Evolutionary conservation across 2,797 vertebrate genomes (phyloP), one percentile per base, ranked within the genome.

Genomic region (Pantherophis alleghaniensis): DNA sequence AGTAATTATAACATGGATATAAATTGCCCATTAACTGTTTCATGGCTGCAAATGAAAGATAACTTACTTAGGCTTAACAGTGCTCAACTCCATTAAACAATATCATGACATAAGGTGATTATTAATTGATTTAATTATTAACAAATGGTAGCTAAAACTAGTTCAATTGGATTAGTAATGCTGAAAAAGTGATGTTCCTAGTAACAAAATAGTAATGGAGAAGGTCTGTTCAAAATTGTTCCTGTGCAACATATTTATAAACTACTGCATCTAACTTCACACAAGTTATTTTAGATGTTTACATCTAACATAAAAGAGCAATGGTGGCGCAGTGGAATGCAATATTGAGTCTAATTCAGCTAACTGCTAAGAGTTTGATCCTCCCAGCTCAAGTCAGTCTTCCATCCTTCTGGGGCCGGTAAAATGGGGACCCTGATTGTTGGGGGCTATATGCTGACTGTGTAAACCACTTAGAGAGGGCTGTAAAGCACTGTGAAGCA

Each of bases 81-180:
- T n/a, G 91, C 93, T 60, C 91, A 90, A 9, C 16, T 16, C 74
- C 42, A 69, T 92, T 93, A 94, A 92, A 63, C 16, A 92, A 91
- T 90, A 69, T 90, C 88, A 11, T 26, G 24, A 4, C 47, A 90
- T 69, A 88, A 63, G 26, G 60, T 61, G 89, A 53, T 91, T 93
- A 16, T 74, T 93, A 94, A 91, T 93, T 90, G 92, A 60, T n/a
- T 53, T 56, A 22, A 4, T 94, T 93, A 42, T 22, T 79, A 79
- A 79, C 18, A 42, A 79, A 79, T 79, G 16, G 83, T 7, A 59
- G 59, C 69, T 91, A 79, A 91, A 42, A 92, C 28, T 94, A 90
- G 16, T 88, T 56, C 88, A 59, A 94, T 93, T 86, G 66, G n/a
- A 63, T 0, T 5, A 90, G 42, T 16, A 83, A 87, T 53, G 89